A percentile compares a stretch with the other conserved stretches of the same genome.
These are phyloP conservation scores for Cinara cedri DNA, from an alignment of 2,888 invertebrate genomes.

Conservation along the genomic window DNA sequence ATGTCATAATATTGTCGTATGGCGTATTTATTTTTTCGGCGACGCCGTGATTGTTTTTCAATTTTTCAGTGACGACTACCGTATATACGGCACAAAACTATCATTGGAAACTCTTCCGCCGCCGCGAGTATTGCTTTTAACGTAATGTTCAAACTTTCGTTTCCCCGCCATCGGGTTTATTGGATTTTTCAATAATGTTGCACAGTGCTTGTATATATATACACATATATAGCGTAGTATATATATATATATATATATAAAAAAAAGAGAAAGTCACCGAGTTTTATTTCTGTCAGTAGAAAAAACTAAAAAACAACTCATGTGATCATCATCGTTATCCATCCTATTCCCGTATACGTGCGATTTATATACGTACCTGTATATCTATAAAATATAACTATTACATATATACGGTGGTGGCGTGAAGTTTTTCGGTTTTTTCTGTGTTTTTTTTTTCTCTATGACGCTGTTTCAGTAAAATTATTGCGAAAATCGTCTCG, in stretches of 20 bases:
- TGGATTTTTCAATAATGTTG: conserved; percentile 42
- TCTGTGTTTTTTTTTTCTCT: no score
- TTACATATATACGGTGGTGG: no score
- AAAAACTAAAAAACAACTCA: no score
- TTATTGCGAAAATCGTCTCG: no score
- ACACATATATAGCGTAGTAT: conserved; percentile 2
- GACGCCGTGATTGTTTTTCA: conserved; percentile 39
- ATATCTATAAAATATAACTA: no score
- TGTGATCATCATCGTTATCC: conserved; percentile 28
- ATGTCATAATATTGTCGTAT: background rate
- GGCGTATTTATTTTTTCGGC: background rate
- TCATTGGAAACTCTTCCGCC: background rate
- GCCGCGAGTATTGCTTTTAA: conserved; percentile 30
- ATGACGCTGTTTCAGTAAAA: no score
- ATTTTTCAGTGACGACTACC: conserved; percentile 43
- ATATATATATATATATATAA: no score
- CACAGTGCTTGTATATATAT: no score
- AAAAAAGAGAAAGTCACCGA: no score
- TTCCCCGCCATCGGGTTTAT: conserved; percentile 38
- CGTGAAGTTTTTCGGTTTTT: no score
- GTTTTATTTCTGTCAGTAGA: background rate
- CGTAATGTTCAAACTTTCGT: conserved; percentile 44
- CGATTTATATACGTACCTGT: no score
- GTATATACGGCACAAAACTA: conserved; percentile 15
- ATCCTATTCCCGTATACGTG: no score